Evolutionary conservation across 2,888 invertebrate genomes (phyloP).

Genomic region (Ennomos erosarius): DNA sequence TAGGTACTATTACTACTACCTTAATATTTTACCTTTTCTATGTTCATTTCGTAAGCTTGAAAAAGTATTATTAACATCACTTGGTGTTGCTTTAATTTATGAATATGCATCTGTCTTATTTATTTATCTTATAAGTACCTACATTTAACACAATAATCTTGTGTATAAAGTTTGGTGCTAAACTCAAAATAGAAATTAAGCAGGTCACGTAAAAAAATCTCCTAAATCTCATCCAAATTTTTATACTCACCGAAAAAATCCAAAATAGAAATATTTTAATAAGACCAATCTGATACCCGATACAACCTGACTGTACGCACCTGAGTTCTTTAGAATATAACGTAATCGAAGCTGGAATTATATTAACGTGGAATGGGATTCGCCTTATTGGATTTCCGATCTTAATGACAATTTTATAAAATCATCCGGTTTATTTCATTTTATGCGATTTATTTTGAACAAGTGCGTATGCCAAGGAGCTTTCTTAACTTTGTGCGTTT

Average conservation of each 20-base stretch:
- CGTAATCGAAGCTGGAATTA: constrained; percentile 53
- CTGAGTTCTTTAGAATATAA: constrained; percentile 47
- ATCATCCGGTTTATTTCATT: constrained; percentile 36
- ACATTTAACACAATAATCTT: no score
- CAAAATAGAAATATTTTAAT: constrained; percentile 2
- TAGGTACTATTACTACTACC: no score
- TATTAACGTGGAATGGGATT: constrained; percentile 51
- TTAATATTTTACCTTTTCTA: no score
- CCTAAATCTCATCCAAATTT: no score
- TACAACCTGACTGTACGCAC: constrained; percentile 35
- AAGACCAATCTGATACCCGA: not conserved
- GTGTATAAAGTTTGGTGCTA: no score
- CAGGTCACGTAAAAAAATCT: no score
- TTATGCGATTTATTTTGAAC: constrained; percentile 39
- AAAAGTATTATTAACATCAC: no score
- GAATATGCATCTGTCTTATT: no score
- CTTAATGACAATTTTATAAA: constrained; percentile 47
- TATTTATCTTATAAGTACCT: no score
- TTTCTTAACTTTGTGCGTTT: constrained; percentile 6
- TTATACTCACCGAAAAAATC: not conserved
- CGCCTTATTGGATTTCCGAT: constrained; percentile 50
- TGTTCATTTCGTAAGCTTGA: no score
- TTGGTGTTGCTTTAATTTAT: no score
- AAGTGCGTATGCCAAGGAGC: constrained; percentile 19
- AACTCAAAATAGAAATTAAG: no score